Percentiles rank a stretch among this genome's conserved stretches.
Evolutionary conservation across 2,113 vertebrate species (phyloP).

Genomic region (Pao palembangensis): DNA sequence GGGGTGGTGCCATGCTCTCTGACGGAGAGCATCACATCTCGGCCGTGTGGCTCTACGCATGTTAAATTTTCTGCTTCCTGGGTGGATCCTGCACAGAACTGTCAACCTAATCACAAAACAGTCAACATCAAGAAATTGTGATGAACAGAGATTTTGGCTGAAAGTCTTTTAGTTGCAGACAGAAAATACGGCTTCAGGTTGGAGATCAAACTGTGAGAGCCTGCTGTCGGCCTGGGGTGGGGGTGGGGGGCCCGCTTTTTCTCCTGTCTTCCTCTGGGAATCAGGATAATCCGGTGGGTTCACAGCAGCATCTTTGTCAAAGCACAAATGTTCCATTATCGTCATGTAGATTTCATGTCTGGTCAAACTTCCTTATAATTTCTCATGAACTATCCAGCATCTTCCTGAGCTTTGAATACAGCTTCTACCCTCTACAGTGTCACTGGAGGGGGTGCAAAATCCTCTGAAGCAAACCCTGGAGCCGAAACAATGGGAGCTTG

Average conservation of each 20-base stretch:
- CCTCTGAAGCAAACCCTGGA: slow-evolving; percentile 49
- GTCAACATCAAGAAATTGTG: no score
- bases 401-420: slow-evolving; percentile 15
- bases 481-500: slow-evolving; percentile 70
- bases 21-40: slow-evolving; percentile 18
- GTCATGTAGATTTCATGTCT: background rate
- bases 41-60: slow-evolving; percentile 51
- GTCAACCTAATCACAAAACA: background rate
- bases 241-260: slow-evolving; percentile 9
- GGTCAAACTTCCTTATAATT: background rate
- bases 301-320: slow-evolving; percentile 6
- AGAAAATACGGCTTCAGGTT: slow-evolving; percentile 12
- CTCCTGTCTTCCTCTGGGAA: slow-evolving; percentile 54
- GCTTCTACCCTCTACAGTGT: slow-evolving; percentile 35
- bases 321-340: background rate
- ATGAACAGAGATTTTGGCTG: background rate
- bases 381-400: background rate
- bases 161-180: background rate
- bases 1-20: slow-evolving; percentile 28
- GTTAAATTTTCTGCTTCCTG: slow-evolving; percentile 36
- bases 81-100: slow-evolving; percentile 33
- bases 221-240: slow-evolving; percentile 3
- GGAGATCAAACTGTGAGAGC: slow-evolving; percentile 9
- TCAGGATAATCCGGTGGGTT: slow-evolving; percentile 45
- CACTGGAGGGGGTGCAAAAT: slow-evolving; percentile 47